Base-by-base conservation (phyloP, 2,888 invertebrate genomes). In the Rotaria socialis region DNA sequence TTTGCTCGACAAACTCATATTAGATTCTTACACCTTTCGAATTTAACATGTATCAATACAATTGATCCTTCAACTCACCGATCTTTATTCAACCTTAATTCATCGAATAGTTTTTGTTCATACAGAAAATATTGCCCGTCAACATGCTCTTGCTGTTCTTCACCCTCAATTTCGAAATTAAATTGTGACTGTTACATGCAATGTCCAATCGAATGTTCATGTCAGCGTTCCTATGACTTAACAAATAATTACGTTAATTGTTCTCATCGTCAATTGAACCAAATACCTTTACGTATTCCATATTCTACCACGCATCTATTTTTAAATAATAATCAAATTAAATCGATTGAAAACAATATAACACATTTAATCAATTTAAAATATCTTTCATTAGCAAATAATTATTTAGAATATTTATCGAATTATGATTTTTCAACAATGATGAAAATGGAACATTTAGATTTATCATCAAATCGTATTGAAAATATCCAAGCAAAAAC, bases 21-120 rank as follows among this genome's bases (percentile, higher is more conserved):
- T n/a, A 80, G n/a, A 80, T 41, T 80, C 0, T 47, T 80, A 47
- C 0, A n/a, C 24, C 5, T 47, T 11, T n/a, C 47, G 35, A 19
- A 80, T 80, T 47, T 80, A 80, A 22, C 7, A 80, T 80, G 80
- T 80, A 24, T 22, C 10, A 47, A 80, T 80, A 4, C n/a, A 16
- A 80, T 80, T 80, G 47, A 80, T 8, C 11, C 80, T 7, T 41
- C 47, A 43, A 80, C 14, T 80, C n/a, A 24, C n/a, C 47, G 14
- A 6, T 47, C 47, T 14, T 80, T 80, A 22, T 24, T 14, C n/a
- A 14, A 80, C 11, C 24, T 80, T 2, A 80, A 80, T 47, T 80
- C 80, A 80, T 80, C 80, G 4, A 80, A 80, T 47, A 80, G 47
- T 47, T 47, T n/a, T 24, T 80, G 80, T 80, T 47, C 80, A 47